These are phyloP conservation scores for Heterochromis multidens DNA, from an alignment of 2,113 vertebrate species.

Conservation along the genomic window DNA sequence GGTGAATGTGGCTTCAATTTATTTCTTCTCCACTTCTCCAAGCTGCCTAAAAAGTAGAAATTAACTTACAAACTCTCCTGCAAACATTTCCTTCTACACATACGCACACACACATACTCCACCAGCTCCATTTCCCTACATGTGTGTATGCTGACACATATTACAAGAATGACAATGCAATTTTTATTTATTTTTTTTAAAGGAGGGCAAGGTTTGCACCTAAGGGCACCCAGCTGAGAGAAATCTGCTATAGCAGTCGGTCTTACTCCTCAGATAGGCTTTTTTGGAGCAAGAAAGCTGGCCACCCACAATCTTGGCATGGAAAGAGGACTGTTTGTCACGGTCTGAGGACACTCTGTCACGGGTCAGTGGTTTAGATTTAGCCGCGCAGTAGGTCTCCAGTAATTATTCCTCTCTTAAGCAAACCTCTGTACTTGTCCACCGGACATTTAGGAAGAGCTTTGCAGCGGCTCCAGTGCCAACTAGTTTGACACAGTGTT, in stretches of 20 bases:
- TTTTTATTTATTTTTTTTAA: not conserved
- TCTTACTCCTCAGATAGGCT: constrained; percentile 11
- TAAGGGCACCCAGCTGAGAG: not conserved
- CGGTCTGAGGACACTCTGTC: constrained; percentile 48
- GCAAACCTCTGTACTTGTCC: constrained; percentile 16
- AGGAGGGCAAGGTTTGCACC: not conserved
- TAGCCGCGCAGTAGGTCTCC: constrained; percentile 18
- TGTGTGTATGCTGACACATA: not conserved
- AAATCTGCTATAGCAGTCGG: not conserved
- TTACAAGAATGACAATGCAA: not conserved
- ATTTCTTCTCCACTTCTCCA: not conserved
- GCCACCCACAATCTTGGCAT: constrained; percentile 61
- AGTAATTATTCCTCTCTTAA: constrained; percentile 43
- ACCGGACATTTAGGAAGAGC: not conserved
- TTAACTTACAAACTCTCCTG: not conserved
- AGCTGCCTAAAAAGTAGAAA: constrained; percentile 1
- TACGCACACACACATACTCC: not conserved
- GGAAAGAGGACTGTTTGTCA: constrained; percentile 58
- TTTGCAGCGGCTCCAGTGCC: not conserved
- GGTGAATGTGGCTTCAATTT: not conserved
- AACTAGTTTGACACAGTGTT: not conserved
- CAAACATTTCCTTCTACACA: not conserved
- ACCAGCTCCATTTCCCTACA: not conserved
- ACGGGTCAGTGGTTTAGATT: constrained; percentile 57
- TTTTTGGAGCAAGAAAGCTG: constrained; percentile 29